These are phyloP conservation scores for Apoda limacodes DNA, from an alignment of 2,888 invertebrate species.

Conservation along the genomic window DNA sequence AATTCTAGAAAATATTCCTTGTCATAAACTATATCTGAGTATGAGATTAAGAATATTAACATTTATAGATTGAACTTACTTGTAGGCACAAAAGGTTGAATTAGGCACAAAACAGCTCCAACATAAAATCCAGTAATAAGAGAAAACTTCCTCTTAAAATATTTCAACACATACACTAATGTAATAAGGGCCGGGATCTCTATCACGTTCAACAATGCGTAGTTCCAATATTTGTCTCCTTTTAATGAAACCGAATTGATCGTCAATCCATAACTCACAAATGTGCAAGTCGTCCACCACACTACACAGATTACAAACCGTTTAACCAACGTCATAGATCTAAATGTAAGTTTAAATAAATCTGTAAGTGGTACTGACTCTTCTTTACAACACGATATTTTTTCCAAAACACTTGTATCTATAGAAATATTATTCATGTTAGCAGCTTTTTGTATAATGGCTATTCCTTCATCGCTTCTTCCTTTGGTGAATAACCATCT, in stretches of 20 bases:
- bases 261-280: conserved; percentile 77
- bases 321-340: conserved; percentile 12
- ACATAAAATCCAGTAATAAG: conserved; percentile 51
- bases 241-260: conserved; percentile 76
- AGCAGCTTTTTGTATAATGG: conserved; percentile 72
- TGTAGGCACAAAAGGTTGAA: conserved; percentile 56
- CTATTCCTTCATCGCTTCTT: conserved; percentile 71
- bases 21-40: too few relatives aligned
- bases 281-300: conserved; percentile 64
- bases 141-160: conserved; percentile 55
- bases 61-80: too few relatives aligned
- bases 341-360: conserved; percentile 9
- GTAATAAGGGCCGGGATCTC: conserved; percentile 66
- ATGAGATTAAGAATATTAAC: too few relatives aligned
- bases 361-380: conserved; percentile 33
- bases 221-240: conserved; percentile 79
- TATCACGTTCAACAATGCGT: conserved; percentile 66
- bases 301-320: conserved; percentile 17
- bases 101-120: conserved; percentile 60
- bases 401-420: conserved; percentile 32
- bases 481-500: conserved; percentile 83
- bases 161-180: conserved; percentile 55
- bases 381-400: conserved; percentile 21
- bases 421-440: conserved; percentile 42
- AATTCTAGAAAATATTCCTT: too few relatives aligned